Evolutionary conservation across 2,113 vertebrate genomes (phyloP).

Genomic region (Hirundichthys speculiger): DNA sequence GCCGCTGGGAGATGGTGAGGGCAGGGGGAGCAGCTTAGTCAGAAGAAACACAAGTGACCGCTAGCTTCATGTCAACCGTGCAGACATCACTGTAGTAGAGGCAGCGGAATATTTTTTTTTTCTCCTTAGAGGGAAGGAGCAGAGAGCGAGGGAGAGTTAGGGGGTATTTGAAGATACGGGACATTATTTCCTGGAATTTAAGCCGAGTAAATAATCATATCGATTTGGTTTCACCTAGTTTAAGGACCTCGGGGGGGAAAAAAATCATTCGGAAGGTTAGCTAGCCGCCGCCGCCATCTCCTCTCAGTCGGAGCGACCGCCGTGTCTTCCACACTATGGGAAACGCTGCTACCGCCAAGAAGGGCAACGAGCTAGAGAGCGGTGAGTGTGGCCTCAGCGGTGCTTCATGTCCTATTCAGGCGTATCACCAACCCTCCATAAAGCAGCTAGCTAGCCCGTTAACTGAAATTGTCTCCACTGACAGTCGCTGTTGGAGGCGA

Average conservation of each 20-base stretch:
- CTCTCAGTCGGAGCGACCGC: constrained; percentile 66
- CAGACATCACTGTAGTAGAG: constrained; percentile 33
- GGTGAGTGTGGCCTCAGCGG: constrained; percentile 80
- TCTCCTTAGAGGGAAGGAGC: constrained; percentile 33
- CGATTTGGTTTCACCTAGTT: constrained; percentile 21
- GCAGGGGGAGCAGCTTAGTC: constrained; percentile 29
- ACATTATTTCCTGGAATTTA: constrained; percentile 1
- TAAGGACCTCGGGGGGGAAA: constrained; percentile 18
- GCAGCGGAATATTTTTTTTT: constrained; percentile 38
- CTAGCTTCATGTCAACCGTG: constrained; percentile 70
- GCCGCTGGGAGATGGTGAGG: constrained; percentile 17
- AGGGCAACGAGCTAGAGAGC: constrained; percentile 96
- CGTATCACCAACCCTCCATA: not conserved
- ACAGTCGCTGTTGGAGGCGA: constrained; percentile 18
- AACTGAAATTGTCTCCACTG: not conserved
- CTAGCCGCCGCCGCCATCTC: constrained; percentile 69
- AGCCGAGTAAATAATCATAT: not conserved
- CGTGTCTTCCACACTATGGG: constrained; percentile 86
- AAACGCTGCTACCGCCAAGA: constrained; percentile 94
- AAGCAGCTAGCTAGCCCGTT: not conserved
- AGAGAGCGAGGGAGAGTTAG: constrained; percentile 35
- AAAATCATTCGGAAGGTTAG: constrained; percentile 59
- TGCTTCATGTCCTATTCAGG: not conserved
- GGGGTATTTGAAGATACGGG: constrained; percentile 32
- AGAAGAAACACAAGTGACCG: constrained; percentile 63